Conservation (phyloP, 2,888 invertebrate genomes). For the Lobophora halterata region DNA sequence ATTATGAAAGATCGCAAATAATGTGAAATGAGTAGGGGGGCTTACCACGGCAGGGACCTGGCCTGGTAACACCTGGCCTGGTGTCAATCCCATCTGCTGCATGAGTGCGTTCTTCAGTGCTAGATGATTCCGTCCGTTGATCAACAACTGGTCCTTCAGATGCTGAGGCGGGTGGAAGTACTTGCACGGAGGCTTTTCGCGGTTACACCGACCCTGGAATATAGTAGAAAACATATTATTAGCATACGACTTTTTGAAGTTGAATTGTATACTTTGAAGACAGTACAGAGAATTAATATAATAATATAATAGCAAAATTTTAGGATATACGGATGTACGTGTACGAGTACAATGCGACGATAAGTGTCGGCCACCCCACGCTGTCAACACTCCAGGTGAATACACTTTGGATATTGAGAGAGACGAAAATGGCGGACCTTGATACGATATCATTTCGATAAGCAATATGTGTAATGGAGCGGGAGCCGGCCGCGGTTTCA, state of each 20-base stretch:
- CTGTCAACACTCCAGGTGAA: conserved; percentile 46
- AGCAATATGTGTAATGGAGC: conserved; percentile 59
- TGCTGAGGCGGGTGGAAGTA: conserved; percentile 99
- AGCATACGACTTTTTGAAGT: conserved; percentile 10
- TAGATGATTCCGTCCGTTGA: conserved; percentile 99
- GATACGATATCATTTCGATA: conserved; percentile 66
- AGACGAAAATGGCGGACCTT: conserved; percentile 60
- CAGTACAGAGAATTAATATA: too few relatives aligned
- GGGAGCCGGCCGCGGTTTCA: conserved; percentile 49
- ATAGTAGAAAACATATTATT: conserved; percentile 21
- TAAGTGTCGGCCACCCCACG: conserved; percentile 38
- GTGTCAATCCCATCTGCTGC: conserved; percentile 97
- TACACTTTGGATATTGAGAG: conserved; percentile 48
- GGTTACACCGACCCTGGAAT: conserved; percentile 98
- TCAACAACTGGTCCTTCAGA: conserved; percentile 99
- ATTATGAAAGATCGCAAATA: conserved; percentile 24
- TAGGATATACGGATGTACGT: too few relatives aligned
- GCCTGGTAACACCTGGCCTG: conserved; percentile 95
- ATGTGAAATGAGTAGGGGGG: conserved; percentile 39
- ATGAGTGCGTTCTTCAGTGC: conserved; percentile 98
- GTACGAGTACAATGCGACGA: conserved; percentile 46
- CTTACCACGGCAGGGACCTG: conserved; percentile 97
- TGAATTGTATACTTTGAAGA: conserved; percentile 4
- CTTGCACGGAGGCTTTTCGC: conserved; percentile 99
- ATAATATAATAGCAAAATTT: too few relatives aligned